Percentiles rank a stretch among this genome's conserved stretches.
phyloP scores from a whole-genome alignment of 1,140 invertebrate species.

The Alviniconcha marisindica region DNA sequence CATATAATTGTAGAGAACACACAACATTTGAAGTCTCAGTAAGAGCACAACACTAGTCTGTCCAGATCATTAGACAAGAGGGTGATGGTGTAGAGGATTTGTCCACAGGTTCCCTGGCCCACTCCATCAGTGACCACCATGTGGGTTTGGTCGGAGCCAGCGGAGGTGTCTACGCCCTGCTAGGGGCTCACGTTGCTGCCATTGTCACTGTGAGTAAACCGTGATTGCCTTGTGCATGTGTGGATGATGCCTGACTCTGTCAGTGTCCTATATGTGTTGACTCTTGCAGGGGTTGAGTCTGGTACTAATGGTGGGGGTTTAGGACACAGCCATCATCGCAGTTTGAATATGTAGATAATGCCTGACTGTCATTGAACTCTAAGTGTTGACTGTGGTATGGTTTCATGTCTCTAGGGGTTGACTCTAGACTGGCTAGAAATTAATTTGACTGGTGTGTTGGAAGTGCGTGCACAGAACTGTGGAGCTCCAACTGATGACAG shows the following conservation, averaged over 20 bases:
- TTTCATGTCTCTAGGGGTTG: no score
- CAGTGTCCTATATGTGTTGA: background rate
- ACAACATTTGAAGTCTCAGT: no score
- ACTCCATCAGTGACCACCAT: constrained; percentile 91
- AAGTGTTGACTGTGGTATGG: background rate
- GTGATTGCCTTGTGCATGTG: background rate
- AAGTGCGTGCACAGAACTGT: no score
- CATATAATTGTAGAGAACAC: no score
- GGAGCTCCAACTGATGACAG: no score
- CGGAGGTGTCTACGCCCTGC: constrained; percentile 96
- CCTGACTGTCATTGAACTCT: background rate
- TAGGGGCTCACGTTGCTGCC: constrained; percentile 96
- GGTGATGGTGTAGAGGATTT: no score
- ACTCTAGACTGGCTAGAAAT: no score
- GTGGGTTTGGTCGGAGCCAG: constrained; percentile 95
- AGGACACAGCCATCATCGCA: background rate
- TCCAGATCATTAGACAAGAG: no score
- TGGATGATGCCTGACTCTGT: background rate
- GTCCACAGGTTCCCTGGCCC: constrained; percentile 81
- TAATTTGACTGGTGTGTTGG: background rate
- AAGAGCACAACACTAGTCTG: no score
- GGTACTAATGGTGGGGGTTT: background rate
- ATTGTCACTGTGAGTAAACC: constrained; percentile 87
- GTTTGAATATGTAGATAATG: background rate
- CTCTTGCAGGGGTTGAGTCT: background rate